phyloP scores from a whole-genome alignment of 2,113 vertebrate genomes.

The Pholis gunnellus region DNA sequence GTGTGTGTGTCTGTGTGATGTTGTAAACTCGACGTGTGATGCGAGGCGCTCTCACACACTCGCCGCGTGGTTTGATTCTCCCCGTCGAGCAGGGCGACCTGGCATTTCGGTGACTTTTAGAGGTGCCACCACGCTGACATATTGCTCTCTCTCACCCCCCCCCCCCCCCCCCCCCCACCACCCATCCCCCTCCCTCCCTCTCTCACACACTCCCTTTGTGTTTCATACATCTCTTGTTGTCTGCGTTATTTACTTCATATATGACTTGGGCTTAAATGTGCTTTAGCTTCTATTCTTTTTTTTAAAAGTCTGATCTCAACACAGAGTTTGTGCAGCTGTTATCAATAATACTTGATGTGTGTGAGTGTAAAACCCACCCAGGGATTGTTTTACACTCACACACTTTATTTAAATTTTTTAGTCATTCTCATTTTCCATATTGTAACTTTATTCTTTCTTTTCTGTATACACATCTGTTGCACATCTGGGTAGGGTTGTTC shows the following conservation, averaged over 20 bases:
- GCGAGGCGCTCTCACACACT: constrained; percentile 63
- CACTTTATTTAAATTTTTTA: constrained; percentile 10
- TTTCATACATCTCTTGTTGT: constrained; percentile 43
- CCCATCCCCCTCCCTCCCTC: not conserved
- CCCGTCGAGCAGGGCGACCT: constrained; percentile 80
- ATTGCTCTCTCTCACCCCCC: constrained; percentile 56
- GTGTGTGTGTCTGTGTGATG: constrained; percentile 50
- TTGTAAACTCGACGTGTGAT: constrained; percentile 61
- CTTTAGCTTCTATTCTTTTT: not conserved
- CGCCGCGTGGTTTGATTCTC: constrained; percentile 71
- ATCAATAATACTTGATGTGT: not conserved
- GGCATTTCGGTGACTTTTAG: constrained; percentile 87
- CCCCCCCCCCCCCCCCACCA: not conserved
- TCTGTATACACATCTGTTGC: too few species aligned
- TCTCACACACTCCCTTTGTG: constrained; percentile 20
- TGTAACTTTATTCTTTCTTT: too few species aligned
- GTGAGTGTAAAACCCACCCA: not conserved
- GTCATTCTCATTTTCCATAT: not conserved
- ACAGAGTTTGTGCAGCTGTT: not conserved
- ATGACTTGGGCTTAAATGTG: not conserved
- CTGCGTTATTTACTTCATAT: constrained; percentile 42
- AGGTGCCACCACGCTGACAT: constrained; percentile 80
- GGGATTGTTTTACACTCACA: constrained; percentile 15
- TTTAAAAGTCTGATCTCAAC: not conserved
- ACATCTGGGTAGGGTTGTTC: too few species aligned